These are phyloP conservation scores for Monomorium pharaonis DNA, from an alignment of 1,140 invertebrate species.

Conservation along the genomic window DNA sequence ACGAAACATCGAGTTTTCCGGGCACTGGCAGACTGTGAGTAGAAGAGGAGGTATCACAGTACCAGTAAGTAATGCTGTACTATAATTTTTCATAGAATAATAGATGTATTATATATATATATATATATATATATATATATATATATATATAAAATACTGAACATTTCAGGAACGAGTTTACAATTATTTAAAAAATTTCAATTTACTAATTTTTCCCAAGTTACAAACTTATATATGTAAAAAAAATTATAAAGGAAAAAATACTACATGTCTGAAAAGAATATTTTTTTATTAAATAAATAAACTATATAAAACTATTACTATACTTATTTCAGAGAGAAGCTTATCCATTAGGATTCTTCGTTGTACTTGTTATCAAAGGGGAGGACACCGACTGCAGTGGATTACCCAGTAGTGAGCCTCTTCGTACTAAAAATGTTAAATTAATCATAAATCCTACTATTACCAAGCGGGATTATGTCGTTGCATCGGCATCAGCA, in stretches of 20 bases:
- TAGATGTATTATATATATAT: conserved; percentile 18
- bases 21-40: conserved; percentile 89
- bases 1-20: conserved; percentile 87
- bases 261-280: no score
- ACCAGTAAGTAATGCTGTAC: conserved; percentile 79
- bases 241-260: no score
- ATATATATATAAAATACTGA: neutral
- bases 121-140: neutral
- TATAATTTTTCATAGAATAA: neutral
- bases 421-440: conserved; percentile 85
- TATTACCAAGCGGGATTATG: conserved; percentile 88
- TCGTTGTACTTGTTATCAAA: conserved; percentile 93
- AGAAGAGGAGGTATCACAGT: conserved; percentile 87
- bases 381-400: conserved; percentile 90
- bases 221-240: no score
- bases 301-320: conserved; percentile 8
- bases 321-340: conserved; percentile 75
- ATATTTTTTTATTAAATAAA: no score
- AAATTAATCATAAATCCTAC: conserved; percentile 86
- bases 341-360: conserved; percentile 89
- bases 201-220: no score
- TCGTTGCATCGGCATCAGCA: conserved; percentile 86
- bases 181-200: no score
- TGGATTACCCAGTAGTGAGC: conserved; percentile 75
- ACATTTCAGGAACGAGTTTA: no score